Evolutionary conservation across 1,140 invertebrate genomes (phyloP).

Genomic region (Whitmania pigra): DNA sequence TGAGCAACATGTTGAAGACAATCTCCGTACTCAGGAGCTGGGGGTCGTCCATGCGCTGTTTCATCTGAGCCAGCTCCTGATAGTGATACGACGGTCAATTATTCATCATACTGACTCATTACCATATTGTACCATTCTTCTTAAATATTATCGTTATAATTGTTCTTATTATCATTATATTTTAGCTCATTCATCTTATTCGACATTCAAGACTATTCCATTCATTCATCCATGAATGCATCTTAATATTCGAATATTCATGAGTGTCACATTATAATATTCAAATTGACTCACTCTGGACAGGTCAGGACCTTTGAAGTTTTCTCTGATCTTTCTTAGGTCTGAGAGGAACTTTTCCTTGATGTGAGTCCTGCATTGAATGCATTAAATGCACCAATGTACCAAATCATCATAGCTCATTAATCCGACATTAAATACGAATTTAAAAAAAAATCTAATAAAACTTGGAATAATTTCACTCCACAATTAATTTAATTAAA

Average conservation of each 20-base stretch:
- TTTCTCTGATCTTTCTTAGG: constrained; percentile 79
- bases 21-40: constrained; percentile 88
- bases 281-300: constrained; percentile 44
- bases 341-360: constrained; percentile 94
- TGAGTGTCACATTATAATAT: background rate
- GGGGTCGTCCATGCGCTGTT: constrained; percentile 84
- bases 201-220: no score
- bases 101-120: background rate
- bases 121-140: no score
- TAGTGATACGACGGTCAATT: background rate
- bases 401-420: background rate
- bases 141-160: no score
- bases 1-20: constrained; percentile 78
- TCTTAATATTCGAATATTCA: no score
- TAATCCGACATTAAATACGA: background rate
- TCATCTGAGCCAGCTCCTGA: constrained; percentile 68
- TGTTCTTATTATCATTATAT: no score
- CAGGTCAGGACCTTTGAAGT: constrained; percentile 71
- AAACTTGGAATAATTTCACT: no score
- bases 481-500: no score
- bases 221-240: no score
- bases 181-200: no score
- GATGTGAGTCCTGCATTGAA: constrained; percentile 56
- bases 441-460: no score
- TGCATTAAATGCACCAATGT: background rate